These are phyloP conservation scores for Platycheirus rosarum DNA, from an alignment of 2,888 invertebrate species.

Conservation along the genomic window DNA sequence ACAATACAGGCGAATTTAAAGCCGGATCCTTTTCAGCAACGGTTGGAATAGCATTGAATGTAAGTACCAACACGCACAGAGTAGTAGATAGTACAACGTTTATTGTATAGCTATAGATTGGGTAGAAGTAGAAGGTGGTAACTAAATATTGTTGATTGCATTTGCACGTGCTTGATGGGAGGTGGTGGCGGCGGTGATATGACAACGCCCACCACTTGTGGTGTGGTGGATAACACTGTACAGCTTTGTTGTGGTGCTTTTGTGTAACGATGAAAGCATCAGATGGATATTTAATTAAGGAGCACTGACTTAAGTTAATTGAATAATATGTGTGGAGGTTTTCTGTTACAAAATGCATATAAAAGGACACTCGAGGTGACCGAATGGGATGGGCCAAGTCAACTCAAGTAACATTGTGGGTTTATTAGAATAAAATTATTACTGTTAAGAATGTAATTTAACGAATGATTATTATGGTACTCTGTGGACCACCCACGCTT, in stretches of 20 bases:
- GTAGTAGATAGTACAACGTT: background rate
- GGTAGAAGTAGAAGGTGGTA: background rate
- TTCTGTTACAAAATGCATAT: constrained; percentile 23
- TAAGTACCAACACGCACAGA: constrained; percentile 84
- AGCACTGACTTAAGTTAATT: constrained; percentile 38
- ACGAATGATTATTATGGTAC: too few species aligned
- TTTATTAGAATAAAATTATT: background rate
- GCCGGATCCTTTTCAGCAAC: constrained; percentile 96
- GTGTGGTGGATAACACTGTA: constrained; percentile 7
- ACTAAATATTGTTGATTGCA: constrained; percentile 35
- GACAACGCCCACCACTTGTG: constrained; percentile 6
- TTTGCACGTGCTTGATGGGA: constrained; percentile 26
- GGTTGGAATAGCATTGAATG: constrained; percentile 97
- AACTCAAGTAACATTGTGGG: background rate
- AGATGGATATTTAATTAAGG: constrained; percentile 42
- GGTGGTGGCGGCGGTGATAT: constrained; percentile 7
- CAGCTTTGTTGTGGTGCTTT: constrained; percentile 42
- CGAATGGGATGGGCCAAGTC: background rate
- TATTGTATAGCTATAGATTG: background rate
- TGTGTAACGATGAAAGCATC: constrained; percentile 43
- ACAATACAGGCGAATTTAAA: constrained; percentile 96
- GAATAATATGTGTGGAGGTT: constrained; percentile 11
- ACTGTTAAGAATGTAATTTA: too few species aligned
- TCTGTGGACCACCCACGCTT: too few species aligned
- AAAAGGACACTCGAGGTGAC: background rate